Evolutionary conservation across 2,888 invertebrate genomes (phyloP), one percentile per base, ranked within the genome.

Genomic region (Sinopyrophorus schimmeli): DNA sequence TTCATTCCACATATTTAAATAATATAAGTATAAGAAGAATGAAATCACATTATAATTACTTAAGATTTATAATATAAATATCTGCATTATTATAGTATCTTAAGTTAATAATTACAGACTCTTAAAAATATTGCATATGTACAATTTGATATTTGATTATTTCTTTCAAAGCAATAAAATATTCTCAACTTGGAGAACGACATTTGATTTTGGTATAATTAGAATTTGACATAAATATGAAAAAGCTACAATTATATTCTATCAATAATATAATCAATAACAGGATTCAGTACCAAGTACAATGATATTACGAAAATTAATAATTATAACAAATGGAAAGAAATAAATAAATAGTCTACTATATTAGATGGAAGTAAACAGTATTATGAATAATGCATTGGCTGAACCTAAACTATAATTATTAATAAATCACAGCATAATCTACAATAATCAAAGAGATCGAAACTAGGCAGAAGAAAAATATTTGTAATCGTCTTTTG

Each of bases 61-160:
- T 47, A 47, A 21, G 47, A 12, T 52, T 42, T 38, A 52, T 39
- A 52, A 47, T 46, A 46, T 52, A 55, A 55, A 55, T 55, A 47
- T 39, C 32, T 47, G 32, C 42, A 49, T 39, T 43, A 34, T 57
- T 60, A 60, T 53, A 49, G 43, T 46, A 49, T 58, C 57, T 54
- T 48, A 60, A 59, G 60, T 57, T 53, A 58, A 61, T 61, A 60
- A 37, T 40, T 53, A 47, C 34, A 52, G 46, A 57, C 59, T 57
- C 62, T 63, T 63, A 62, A 63, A 64, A 63, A 65, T 65, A 65
- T 62, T 58, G 54, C 53, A 53, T 62, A 62, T 62, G 50, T 61
- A 64, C 63, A 63, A 57, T 63, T 60, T 63, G 58, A 63, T 62
- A 57, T 55, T 41, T 40, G 30, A 46, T 30, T 49, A 47, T 40